Conservation (phyloP, 2,797 vertebrate species). For the Melanotaenia boesemani region DNA sequence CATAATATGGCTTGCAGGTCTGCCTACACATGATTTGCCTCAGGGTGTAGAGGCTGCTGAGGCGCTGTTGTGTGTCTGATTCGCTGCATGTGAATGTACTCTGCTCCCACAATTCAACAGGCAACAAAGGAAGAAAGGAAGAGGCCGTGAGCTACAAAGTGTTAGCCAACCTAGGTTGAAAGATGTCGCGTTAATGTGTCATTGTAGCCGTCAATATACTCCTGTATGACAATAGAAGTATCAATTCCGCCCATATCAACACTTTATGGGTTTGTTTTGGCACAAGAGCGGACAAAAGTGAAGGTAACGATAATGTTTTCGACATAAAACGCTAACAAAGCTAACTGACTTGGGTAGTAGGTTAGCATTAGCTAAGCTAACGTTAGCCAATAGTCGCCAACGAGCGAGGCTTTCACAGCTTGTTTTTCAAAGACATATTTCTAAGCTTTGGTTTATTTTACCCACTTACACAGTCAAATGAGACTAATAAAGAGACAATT, state of each 20-base stretch:
- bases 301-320: slow-evolving; percentile 58
- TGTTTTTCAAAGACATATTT: slow-evolving; percentile 13
- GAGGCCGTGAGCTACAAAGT: slow-evolving; percentile 76
- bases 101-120: slow-evolving; percentile 86
- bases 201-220: not conserved
- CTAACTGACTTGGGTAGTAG: slow-evolving; percentile 56
- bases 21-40: slow-evolving; percentile 14
- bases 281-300: slow-evolving; percentile 17
- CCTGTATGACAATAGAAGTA: slow-evolving; percentile 23
- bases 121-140: slow-evolving; percentile 86
- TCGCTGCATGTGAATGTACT: slow-evolving; percentile 57
- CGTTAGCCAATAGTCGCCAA: slow-evolving; percentile 60
- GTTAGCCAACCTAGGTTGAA: slow-evolving; percentile 63
- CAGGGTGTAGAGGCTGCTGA: slow-evolving; percentile 38
- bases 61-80: slow-evolving; percentile 49
- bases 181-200: slow-evolving; percentile 55
- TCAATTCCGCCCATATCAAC: not conserved
- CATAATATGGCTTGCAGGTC: not conserved
- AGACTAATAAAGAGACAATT: slow-evolving; percentile 25
- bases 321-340: slow-evolving; percentile 60
- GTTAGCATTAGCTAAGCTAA: slow-evolving; percentile 64
- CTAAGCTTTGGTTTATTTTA: slow-evolving; percentile 2
- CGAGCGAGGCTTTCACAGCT: slow-evolving; percentile 41
- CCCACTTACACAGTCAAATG: not conserved
- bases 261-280: not conserved